These are phyloP conservation scores for Phylloscopus trochiloides DNA, from an alignment of 2,113 vertebrate genomes.

Conservation along the genomic window DNA sequence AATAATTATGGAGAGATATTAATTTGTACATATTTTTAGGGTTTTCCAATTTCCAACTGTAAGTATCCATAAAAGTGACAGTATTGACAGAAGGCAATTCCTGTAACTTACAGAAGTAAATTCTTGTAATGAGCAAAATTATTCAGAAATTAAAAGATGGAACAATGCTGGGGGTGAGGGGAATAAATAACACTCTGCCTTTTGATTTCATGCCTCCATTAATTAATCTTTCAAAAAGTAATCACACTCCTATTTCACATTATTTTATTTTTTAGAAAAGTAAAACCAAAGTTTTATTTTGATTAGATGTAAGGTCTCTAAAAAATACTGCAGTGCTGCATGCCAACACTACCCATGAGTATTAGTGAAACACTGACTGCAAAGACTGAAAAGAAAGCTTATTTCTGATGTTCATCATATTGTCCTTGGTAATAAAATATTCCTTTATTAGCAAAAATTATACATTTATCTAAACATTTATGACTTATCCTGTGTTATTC, in stretches of 20 bases:
- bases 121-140: background rate
- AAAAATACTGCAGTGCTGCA: background rate
- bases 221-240: background rate
- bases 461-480: background rate
- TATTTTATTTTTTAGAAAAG: background rate
- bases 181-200: background rate
- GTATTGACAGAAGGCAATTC: background rate
- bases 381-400: background rate
- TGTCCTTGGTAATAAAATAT: background rate
- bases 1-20: background rate
- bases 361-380: background rate
- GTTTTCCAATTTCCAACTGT: background rate
- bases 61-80: background rate
- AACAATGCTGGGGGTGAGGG: background rate
- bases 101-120: background rate
- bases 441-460: background rate
- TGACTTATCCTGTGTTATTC: background rate
- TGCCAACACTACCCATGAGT: background rate
- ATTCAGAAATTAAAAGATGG: background rate
- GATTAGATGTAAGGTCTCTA: background rate
- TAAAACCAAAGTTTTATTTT: background rate
- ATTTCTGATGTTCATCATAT: background rate
- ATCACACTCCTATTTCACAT: background rate
- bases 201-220: background rate
- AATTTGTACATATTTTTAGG: background rate